phyloP scores from a whole-genome alignment of 2,888 invertebrate species.

The Steinernema carpocapsae region DNA sequence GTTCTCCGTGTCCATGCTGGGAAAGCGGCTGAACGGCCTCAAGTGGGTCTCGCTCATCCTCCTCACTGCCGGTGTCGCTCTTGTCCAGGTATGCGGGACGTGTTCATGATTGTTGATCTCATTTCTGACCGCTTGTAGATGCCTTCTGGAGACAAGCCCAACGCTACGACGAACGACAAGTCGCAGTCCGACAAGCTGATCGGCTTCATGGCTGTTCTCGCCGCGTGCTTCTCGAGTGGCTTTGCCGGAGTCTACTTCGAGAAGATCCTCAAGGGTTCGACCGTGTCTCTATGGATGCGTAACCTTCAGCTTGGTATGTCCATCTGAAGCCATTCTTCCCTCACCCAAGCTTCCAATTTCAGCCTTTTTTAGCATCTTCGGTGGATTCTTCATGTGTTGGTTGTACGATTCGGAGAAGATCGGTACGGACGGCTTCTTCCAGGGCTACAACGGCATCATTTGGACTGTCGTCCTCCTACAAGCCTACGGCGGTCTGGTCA shows the following conservation, averaged over 20 bases:
- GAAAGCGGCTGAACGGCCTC: constrained; percentile 77
- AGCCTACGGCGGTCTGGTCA: constrained; percentile 73
- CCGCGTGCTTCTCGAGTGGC: constrained; percentile 72
- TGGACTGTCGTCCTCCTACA: constrained; percentile 72
- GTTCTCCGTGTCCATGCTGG: constrained; percentile 87
- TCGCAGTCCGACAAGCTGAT: constrained; percentile 56
- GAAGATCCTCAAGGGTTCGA: constrained; percentile 72
- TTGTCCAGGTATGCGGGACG: constrained; percentile 70
- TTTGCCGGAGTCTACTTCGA: constrained; percentile 74
- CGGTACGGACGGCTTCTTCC: constrained; percentile 71
- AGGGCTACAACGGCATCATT: constrained; percentile 72
- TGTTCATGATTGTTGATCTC: constrained; percentile 19
- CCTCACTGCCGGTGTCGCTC: constrained; percentile 77
- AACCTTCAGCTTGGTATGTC: constrained; percentile 72
- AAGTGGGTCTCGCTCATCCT: constrained; percentile 88
- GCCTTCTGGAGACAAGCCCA: constrained; percentile 36
- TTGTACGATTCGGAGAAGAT: constrained; percentile 70
- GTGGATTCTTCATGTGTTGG: constrained; percentile 70
- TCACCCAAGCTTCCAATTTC: constrained; percentile 40
- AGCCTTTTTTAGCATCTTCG: constrained; percentile 71
- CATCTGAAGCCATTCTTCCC: not conserved
- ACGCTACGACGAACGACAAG: constrained; percentile 11
- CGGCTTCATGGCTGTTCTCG: constrained; percentile 71
- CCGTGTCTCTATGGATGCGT: constrained; percentile 72
- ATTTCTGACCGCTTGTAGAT: constrained; percentile 30